Percentiles rank a stretch among this genome's conserved stretches.
These are phyloP conservation scores for Drosophila paramelanica DNA, from an alignment of 2,888 invertebrate species.

Conservation along the genomic window DNA sequence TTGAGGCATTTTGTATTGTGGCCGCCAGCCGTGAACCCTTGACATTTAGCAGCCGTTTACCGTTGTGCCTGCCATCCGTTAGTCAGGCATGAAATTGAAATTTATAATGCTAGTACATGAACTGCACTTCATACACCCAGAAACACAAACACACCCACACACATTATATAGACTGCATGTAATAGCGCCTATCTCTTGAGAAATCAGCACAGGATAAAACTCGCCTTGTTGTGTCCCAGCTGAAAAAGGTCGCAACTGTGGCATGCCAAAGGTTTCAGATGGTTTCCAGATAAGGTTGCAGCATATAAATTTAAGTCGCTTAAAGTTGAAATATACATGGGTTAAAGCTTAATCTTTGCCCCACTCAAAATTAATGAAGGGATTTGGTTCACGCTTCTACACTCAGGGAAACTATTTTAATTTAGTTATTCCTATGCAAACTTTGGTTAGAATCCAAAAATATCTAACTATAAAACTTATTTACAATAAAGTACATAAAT, in stretches of 20 bases:
- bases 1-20: constrained; percentile 46
- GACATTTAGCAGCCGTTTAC: constrained; percentile 57
- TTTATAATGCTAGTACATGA: constrained; percentile 60
- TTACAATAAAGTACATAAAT: too few relatives aligned
- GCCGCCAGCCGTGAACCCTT: constrained; percentile 45
- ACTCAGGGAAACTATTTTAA: too few relatives aligned
- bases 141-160: constrained; percentile 4
- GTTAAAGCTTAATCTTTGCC: neutral
- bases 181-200: constrained; percentile 33
- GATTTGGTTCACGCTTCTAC: too few relatives aligned
- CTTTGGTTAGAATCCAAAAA: too few relatives aligned
- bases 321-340: constrained; percentile 7
- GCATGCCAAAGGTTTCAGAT: constrained; percentile 37
- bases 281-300: constrained; percentile 40
- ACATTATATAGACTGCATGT: neutral
- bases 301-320: constrained; percentile 26
- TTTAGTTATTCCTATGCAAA: too few relatives aligned
- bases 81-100: constrained; percentile 76
- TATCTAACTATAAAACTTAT: too few relatives aligned
- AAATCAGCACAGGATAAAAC: constrained; percentile 30
- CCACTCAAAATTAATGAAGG: neutral
- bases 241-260: constrained; percentile 32
- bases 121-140: constrained; percentile 27
- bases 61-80: constrained; percentile 28
- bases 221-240: constrained; percentile 21